Evolutionary conservation across 2,888 invertebrate genomes (phyloP).

Genomic region (Linnaemya vulpina): DNA sequence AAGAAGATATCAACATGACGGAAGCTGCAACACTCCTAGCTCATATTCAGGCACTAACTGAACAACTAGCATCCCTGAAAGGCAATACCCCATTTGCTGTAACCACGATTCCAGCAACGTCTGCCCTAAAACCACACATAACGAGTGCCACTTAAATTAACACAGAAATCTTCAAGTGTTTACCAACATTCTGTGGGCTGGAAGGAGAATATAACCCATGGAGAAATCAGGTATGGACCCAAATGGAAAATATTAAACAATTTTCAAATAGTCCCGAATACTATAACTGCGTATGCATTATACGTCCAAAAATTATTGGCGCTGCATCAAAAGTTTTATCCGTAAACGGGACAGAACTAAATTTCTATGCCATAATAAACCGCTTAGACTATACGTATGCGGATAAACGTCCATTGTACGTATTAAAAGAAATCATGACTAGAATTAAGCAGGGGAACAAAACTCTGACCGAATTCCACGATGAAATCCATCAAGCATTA

Average conservation of each 20-base stretch:
- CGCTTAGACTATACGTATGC: background rate
- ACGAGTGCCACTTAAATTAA: too few relatives aligned
- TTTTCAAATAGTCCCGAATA: background rate
- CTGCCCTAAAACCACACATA: too few relatives aligned
- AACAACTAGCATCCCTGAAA: background rate
- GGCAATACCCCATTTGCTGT: too few relatives aligned
- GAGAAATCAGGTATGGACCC: background rate
- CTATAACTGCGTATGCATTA: slow-evolving; percentile 4
- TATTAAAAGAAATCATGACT: background rate
- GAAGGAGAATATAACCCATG: too few relatives aligned
- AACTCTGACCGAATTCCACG: background rate
- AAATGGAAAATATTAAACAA: background rate
- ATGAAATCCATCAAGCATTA: background rate
- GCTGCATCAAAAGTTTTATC: background rate
- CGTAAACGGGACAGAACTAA: background rate
- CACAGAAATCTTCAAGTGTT: too few relatives aligned
- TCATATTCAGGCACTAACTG: background rate
- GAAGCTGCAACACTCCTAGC: slow-evolving; percentile 1
- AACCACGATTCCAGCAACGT: too few relatives aligned
- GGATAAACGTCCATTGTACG: background rate
- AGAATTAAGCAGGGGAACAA: slow-evolving; percentile 1
- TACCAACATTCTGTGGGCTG: too few relatives aligned
- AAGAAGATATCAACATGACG: background rate
- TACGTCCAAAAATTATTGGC: slow-evolving; percentile 6
- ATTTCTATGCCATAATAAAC: background rate